Percentiles rank a stretch among this genome's conserved stretches.
These are phyloP conservation scores for Abscondita cerata DNA, from an alignment of 2,888 invertebrate genomes.

Conservation along the genomic window DNA sequence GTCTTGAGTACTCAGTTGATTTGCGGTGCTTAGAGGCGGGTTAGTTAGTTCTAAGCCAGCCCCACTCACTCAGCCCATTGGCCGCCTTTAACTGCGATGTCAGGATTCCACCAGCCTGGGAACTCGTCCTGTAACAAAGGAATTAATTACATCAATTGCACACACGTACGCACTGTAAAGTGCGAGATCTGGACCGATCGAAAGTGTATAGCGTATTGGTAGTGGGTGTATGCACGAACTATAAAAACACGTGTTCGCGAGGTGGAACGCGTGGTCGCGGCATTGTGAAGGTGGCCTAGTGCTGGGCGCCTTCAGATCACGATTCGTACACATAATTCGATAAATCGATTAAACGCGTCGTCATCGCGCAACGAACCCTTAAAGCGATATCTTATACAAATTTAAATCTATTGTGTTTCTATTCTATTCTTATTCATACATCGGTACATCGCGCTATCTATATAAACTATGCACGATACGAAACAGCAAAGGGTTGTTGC, in stretches of 20 bases:
- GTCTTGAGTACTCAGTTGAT: slow-evolving; percentile 69
- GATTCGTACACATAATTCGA: slow-evolving; percentile 37
- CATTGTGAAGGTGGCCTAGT: slow-evolving; percentile 58
- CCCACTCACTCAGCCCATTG: slow-evolving; percentile 75
- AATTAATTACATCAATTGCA: slow-evolving; percentile 31
- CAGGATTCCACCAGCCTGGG: slow-evolving; percentile 63
- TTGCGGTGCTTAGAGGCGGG: slow-evolving; percentile 57
- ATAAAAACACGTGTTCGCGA: slow-evolving; percentile 49
- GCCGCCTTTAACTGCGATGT: slow-evolving; percentile 73
- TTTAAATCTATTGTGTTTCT: slow-evolving; percentile 50
- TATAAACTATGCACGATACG: slow-evolving; percentile 39
- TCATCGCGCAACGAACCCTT: slow-evolving; percentile 54
- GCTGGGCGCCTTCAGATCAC: slow-evolving; percentile 44
- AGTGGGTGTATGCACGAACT: slow-evolving; percentile 20
- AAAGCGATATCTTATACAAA: slow-evolving; percentile 52
- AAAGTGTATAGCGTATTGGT: background rate
- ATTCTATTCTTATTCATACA: slow-evolving; percentile 50
- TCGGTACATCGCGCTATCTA: slow-evolving; percentile 44
- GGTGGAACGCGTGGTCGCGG: slow-evolving; percentile 52
- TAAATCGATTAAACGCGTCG: slow-evolving; percentile 28
- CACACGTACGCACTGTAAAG: background rate
- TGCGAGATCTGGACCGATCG: background rate
- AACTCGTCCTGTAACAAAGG: slow-evolving; percentile 58
- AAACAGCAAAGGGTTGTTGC: slow-evolving; percentile 34
- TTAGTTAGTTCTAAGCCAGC: slow-evolving; percentile 64